Percentiles rank a stretch among this genome's conserved stretches.
Evolutionary conservation across 2,113 vertebrate species (phyloP).

Genomic region (Xiphophorus maculatus): DNA sequence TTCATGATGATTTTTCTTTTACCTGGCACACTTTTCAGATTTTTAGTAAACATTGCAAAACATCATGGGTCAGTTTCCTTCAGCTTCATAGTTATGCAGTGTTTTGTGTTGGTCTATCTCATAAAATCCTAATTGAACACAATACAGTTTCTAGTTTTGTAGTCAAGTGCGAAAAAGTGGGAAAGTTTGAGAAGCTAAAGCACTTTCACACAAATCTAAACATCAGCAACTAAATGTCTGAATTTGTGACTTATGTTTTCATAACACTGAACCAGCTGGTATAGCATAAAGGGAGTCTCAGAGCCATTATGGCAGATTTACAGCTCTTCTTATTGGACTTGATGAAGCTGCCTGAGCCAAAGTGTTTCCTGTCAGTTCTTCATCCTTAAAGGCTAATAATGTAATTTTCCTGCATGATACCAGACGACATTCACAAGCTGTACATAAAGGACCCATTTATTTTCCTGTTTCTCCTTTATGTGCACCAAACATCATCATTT

Average conservation of each 20-base stretch:
- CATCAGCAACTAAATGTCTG: constrained; percentile 6
- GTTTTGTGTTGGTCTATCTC: too few relatives aligned
- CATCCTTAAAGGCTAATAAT: background rate
- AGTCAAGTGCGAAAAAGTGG: too few relatives aligned
- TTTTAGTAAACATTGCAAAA: too few relatives aligned
- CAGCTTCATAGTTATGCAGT: too few relatives aligned
- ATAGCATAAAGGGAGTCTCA: constrained; percentile 3
- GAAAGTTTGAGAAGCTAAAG: too few relatives aligned
- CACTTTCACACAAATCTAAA: background rate
- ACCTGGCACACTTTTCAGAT: too few relatives aligned
- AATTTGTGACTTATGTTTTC: constrained; percentile 12
- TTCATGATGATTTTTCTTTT: too few relatives aligned
- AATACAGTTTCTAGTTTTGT: too few relatives aligned
- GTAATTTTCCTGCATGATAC: too few relatives aligned
- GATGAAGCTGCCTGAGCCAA: background rate
- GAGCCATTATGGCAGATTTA: constrained; percentile 13
- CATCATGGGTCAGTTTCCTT: too few relatives aligned
- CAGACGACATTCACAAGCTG: background rate
- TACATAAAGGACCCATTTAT: background rate
- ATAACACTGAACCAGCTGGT: constrained; percentile 10
- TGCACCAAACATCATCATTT: background rate
- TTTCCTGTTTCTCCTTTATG: background rate
- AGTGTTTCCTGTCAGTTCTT: background rate
- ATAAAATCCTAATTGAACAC: too few relatives aligned
- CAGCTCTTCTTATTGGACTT: constrained; percentile 27